A percentile compares a stretch with the other conserved stretches of the same genome.
phyloP scores from a whole-genome alignment of 2,113 vertebrate species.

The Pavo muticus region DNA sequence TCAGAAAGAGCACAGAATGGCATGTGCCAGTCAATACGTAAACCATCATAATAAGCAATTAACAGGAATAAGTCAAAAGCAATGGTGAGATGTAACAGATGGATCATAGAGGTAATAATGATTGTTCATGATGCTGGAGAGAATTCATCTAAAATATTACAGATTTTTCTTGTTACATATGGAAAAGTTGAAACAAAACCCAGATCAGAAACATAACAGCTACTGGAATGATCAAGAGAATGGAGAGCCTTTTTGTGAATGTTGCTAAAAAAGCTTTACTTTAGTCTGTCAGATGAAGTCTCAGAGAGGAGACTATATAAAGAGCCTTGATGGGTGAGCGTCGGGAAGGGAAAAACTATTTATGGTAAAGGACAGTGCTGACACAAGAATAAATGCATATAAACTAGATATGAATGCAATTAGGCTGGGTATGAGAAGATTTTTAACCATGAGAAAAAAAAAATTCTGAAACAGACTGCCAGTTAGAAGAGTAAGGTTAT shows the following conservation, averaged over 20 bases:
- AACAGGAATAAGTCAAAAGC: neutral
- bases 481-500: neutral
- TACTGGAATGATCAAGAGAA: neutral
- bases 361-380: conserved; percentile 64
- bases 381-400: conserved; percentile 49
- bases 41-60: neutral
- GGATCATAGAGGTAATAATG: neutral
- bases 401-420: conserved; percentile 33
- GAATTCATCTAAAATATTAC: neutral
- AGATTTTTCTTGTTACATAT: neutral
- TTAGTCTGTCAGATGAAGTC: conserved; percentile 20
- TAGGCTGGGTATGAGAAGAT: conserved; percentile 31
- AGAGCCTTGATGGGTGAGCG: conserved; percentile 32
- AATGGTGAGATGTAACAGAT: neutral
- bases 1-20: neutral
- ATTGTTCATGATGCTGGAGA: neutral
- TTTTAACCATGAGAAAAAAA: conserved; percentile 33
- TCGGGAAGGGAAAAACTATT: conserved; percentile 63
- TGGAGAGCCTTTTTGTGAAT: neutral
- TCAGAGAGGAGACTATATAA: conserved; percentile 24
- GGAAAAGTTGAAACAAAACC: neutral
- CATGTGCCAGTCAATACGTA: neutral
- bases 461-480: neutral
- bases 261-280: conserved; percentile 15
- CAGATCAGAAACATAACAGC: neutral